A percentile compares a stretch with the other conserved stretches of the same genome.
Conservation (phyloP, 2,888 invertebrate genomes). For the Macrophya annulata region DNA sequence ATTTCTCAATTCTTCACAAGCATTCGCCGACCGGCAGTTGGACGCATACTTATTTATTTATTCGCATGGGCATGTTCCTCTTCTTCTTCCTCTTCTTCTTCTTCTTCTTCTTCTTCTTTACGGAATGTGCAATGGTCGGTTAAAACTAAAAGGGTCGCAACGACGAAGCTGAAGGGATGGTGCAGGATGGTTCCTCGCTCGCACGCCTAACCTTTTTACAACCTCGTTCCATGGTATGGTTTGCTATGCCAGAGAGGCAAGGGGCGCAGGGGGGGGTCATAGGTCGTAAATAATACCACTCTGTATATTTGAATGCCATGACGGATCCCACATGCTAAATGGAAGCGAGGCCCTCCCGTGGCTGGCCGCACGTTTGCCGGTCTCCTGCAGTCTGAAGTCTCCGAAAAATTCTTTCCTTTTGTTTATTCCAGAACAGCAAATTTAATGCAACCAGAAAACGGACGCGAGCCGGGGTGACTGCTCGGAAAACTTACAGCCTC, state of each 20-base stretch:
- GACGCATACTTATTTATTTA: slow-evolving; percentile 65
- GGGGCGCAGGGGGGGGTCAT: slow-evolving; percentile 29
- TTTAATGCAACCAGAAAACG: slow-evolving; percentile 67
- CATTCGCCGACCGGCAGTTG: slow-evolving; percentile 58
- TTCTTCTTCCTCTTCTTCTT: not conserved
- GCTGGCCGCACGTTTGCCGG: slow-evolving; percentile 20
- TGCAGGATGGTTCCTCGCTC: slow-evolving; percentile 46
- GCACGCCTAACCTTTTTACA: slow-evolving; percentile 63
- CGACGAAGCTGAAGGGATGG: not conserved
- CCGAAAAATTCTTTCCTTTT: slow-evolving; percentile 71
- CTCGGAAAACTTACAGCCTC: slow-evolving; percentile 30
- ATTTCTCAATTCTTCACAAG: slow-evolving; percentile 10
- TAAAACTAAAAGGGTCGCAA: slow-evolving; percentile 32
- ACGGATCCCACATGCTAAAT: slow-evolving; percentile 76
- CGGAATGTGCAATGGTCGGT: slow-evolving; percentile 33
- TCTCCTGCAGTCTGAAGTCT: not conserved
- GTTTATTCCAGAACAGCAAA: slow-evolving; percentile 70
- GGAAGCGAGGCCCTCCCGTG: slow-evolving; percentile 58
- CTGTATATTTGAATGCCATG: slow-evolving; percentile 77
- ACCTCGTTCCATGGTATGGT: slow-evolving; percentile 65
- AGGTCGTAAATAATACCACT: slow-evolving; percentile 77
- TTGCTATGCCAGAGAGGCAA: slow-evolving; percentile 65
- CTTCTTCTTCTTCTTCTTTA: not conserved
- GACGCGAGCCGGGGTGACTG: slow-evolving; percentile 27
- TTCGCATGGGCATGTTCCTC: slow-evolving; percentile 61